Conservation (phyloP, 2,888 invertebrate genomes). For the Scelioninae gen. 1 region DNA sequence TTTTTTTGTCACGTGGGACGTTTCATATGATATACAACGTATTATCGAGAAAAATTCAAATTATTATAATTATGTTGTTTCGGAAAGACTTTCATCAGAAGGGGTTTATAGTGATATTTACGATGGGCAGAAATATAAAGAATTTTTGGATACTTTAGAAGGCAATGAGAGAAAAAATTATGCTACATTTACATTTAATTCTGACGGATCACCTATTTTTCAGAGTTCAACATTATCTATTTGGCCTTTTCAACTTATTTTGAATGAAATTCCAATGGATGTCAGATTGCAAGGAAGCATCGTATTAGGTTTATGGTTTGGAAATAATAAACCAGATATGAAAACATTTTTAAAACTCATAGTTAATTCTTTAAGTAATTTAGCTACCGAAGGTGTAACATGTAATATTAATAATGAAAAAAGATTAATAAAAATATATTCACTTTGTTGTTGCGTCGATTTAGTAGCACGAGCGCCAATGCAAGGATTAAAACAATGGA, state of each 20-base stretch:
- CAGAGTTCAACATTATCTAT: constrained; percentile 46
- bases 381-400: constrained; percentile 28
- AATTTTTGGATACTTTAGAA: constrained; percentile 38
- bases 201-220: constrained; percentile 64
- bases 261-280: constrained; percentile 65
- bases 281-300: constrained; percentile 33
- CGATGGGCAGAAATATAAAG: constrained; percentile 50
- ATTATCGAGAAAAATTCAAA: constrained; percentile 10
- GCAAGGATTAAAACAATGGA: constrained; percentile 45
- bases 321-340: constrained; percentile 41
- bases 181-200: constrained; percentile 51
- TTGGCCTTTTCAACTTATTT: constrained; percentile 58
- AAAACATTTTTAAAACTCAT: not conserved
- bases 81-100: too few species aligned
- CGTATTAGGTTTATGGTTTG: constrained; percentile 58
- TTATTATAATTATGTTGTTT: too few species aligned
- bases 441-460: constrained; percentile 37
- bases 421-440: constrained; percentile 43
- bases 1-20: constrained; percentile 20
- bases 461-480: constrained; percentile 39
- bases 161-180: constrained; percentile 18
- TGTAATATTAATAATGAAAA: constrained; percentile 48
- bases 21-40: constrained; percentile 8
- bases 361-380: constrained; percentile 21
- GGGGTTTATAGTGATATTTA: constrained; percentile 14